Base-by-base conservation (phyloP, 2,888 invertebrate genomes). In the Apocheima hispidaria region DNA sequence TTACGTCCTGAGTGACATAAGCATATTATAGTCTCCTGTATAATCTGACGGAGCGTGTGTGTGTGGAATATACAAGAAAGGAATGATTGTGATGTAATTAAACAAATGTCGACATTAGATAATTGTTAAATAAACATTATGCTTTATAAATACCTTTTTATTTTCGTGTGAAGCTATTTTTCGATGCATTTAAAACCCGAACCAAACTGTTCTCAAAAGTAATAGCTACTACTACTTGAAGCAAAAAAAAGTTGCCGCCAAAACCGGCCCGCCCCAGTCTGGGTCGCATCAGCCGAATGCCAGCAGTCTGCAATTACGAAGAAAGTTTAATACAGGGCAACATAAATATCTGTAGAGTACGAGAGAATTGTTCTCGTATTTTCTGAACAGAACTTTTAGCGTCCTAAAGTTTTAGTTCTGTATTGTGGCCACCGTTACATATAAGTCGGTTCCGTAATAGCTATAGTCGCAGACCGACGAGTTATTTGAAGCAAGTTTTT, bases 181-280 rank as follows among this genome's bases (percentile, higher is more conserved):
- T 33, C n/a, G 33, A 2, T 33, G 33, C 5, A 14, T 35, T 35
- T 7, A 36, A 18, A 18, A 38, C 18, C 10, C 18, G 2, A 18
- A 18, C 10, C 9, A 10, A 20, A 38, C 38, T 0, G n/a, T 4
- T n/a, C n/a, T 33, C n/a, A 33, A 20, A 38, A 38, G 16, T 4
- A 20, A 10, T 20, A 23, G 43, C 9, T 9, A 44, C 6, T 4
- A 14, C 16, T 16, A 16, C 36, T 38, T n/a, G 35, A 21, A 4
- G 36, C 28, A 40, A 38, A 33, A 50, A 49, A 50, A 43, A 4
- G 18, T 35, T n/a, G n/a, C n/a, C n/a, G 26, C 57, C 50, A 43
- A 57, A 57, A 50, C 57, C 43, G 43, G 50, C 57, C 30, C 6
- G 14, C n/a, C n/a, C 28, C 48, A 16, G 56, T 30, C 21, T 23